Evolutionary conservation across 35 echinoderm and acorn worm species (phyloP), one percentile per base, ranked within the genome.

Genomic region (Eucidaris tribuloides): DNA sequence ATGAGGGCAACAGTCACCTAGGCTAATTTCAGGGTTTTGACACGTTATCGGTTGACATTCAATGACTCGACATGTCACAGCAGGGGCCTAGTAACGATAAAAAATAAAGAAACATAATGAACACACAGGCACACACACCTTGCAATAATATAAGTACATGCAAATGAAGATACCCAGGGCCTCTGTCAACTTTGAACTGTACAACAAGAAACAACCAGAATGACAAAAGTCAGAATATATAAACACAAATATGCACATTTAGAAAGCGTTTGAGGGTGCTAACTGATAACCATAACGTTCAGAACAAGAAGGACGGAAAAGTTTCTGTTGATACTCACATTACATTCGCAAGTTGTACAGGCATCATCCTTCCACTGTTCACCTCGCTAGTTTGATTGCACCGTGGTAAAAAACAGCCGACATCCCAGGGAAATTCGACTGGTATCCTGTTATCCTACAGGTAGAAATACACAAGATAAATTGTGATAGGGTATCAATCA

Each of bases 1-100:
- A 43, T 83, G 79, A 1, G 84, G 80, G 22, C 94, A 97, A 38
- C 94, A 97, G 18, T 92, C 94, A 46, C 94, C 94, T 3, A 78
- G 78, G 61, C 52, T 45, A n/a, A 84, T 78, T 3, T 88, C 56
- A 3, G 84, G 65, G 36, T 97, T 78, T 50, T 40, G 42, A 34
- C 94, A 92, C 15, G 85, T 71, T 45, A 79, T 45, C 52, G 84
- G 84, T 77, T 62, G 72, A 42, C 94, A 97, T 43, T 91, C 64
- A 48, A 86, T 92, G 17, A 77, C 55, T 3, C 76, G 50, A 61
- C 94, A 97, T 32, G 65, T 65, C 5, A 97, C 85, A 14, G 56
- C 39, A 19, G 87, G 83, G 35, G 78, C 71, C 88, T 91, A 22
- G 6, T 18, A 25, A 62, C 27, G 43, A 37, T n/a, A 68, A 3